phyloP scores from a whole-genome alignment of 2,797 vertebrate species.

The Catamblyrhynchus diadema region DNA sequence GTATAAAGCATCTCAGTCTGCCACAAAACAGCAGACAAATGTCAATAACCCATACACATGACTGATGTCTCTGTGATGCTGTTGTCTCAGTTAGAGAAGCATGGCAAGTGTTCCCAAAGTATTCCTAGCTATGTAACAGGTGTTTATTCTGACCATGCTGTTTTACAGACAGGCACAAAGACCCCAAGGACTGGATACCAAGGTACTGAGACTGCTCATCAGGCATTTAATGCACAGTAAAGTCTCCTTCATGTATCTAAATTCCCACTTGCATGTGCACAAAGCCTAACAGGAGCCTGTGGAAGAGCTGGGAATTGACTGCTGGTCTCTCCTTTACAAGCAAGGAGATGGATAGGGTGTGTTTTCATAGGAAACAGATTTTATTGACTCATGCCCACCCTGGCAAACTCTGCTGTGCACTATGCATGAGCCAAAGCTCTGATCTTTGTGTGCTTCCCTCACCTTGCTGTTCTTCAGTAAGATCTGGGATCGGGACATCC shows the following conservation, averaged over 20 bases:
- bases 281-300: background rate
- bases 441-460: background rate
- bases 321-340: background rate
- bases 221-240: background rate
- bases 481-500: background rate
- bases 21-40: background rate
- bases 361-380: background rate
- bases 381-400: background rate
- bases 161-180: background rate
- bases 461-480: constrained; percentile 43
- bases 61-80: background rate
- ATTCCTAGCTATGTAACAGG: background rate
- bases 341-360: background rate
- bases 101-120: background rate
- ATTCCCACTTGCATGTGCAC: background rate
- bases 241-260: background rate
- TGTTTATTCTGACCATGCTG: background rate
- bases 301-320: background rate
- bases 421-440: background rate
- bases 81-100: background rate
- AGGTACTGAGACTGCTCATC: background rate
- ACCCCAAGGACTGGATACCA: background rate
- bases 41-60: background rate
- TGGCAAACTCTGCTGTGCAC: background rate
- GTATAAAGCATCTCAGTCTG: background rate